Percentiles rank a stretch among this genome's conserved stretches.
These are phyloP conservation scores for Lepetodrilus schrolli DNA, from an alignment of 2,888 invertebrate genomes.

Conservation along the genomic window DNA sequence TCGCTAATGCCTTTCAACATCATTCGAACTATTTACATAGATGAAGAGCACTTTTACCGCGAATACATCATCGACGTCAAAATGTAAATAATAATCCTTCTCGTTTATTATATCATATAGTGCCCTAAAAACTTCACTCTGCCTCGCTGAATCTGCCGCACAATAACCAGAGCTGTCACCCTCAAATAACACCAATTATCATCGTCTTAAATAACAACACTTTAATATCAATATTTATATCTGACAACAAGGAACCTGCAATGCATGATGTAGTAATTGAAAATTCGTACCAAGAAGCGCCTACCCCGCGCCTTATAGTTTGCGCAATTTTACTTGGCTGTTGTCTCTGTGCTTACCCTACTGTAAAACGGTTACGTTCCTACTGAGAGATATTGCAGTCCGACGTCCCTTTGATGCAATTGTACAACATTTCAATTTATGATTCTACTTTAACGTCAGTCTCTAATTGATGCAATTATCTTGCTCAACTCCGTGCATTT, in stretches of 20 bases:
- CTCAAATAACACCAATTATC: not conserved
- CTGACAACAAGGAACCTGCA: not conserved
- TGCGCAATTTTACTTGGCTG: no score
- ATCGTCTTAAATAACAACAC: not conserved
- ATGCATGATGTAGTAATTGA: not conserved
- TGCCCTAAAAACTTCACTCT: no score
- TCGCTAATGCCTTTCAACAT: not conserved
- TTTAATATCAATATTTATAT: conserved; percentile 25
- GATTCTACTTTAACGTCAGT: not conserved
- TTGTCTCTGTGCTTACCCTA: not conserved
- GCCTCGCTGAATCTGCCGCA: no score
- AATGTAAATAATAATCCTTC: conserved; percentile 13
- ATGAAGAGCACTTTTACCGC: not conserved
- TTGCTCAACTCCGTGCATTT: not conserved
- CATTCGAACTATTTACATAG: not conserved
- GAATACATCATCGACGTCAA: not conserved
- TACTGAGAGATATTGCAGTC: not conserved
- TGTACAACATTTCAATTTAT: conserved; percentile 26
- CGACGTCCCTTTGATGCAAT: not conserved
- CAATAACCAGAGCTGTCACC: no score
- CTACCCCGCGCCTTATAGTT: no score
- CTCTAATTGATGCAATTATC: conserved; percentile 16
- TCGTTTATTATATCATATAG: not conserved
- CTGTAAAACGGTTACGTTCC: not conserved
- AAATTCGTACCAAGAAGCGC: not conserved